Conservation (phyloP, 2,113 vertebrate species). For the Butorides virescens region DNA sequence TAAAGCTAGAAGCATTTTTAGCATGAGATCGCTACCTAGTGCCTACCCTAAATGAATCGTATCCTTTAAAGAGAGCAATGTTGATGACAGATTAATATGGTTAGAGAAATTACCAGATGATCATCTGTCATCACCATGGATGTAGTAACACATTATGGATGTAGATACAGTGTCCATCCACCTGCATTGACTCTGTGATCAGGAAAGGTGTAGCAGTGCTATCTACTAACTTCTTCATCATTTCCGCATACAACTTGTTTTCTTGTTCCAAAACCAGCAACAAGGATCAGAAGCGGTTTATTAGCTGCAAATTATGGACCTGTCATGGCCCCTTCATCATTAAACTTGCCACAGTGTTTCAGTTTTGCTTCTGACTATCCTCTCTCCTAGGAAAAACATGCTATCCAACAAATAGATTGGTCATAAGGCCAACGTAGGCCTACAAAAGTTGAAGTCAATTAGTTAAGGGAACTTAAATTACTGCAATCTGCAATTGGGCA, state of each 20-base stretch:
- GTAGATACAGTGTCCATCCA: background rate
- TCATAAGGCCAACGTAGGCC: background rate
- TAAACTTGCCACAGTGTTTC: background rate
- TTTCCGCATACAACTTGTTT: background rate
- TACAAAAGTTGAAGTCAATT: background rate
- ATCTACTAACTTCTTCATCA: background rate
- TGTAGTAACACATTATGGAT: background rate
- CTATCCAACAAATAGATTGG: background rate
- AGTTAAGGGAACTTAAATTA: background rate
- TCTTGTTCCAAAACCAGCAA: background rate
- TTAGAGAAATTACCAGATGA: background rate
- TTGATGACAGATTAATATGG: background rate
- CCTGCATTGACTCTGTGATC: background rate
- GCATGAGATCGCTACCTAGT: background rate
- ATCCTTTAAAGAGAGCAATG: background rate
- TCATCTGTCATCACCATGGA: background rate
- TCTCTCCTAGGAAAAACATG: background rate
- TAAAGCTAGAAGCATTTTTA: background rate
- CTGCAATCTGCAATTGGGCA: background rate
- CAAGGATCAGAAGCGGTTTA: background rate
- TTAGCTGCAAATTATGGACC: background rate
- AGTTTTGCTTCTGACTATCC: background rate
- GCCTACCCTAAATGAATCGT: background rate
- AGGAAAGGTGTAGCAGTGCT: background rate
- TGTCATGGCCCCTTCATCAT: background rate